Conservation (phyloP, 2,113 vertebrate genomes). For the Arothron firmamentum region DNA sequence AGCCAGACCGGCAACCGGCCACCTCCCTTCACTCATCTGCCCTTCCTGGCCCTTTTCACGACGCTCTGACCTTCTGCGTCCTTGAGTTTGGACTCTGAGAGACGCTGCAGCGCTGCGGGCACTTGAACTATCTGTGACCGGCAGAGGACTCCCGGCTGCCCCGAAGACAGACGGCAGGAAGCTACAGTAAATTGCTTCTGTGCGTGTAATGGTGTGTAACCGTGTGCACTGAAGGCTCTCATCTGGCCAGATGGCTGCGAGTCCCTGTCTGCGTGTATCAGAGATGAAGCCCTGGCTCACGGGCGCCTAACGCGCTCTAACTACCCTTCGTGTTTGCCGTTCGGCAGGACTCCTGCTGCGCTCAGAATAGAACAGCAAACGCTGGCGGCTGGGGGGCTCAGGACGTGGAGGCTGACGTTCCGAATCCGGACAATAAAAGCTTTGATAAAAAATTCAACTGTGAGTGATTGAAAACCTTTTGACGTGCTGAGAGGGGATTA, state of each 20-base stretch:
- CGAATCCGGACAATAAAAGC: slow-evolving; percentile 10
- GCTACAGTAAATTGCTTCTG: slow-evolving; percentile 10
- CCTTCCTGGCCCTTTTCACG: slow-evolving; percentile 4
- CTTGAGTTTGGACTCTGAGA: slow-evolving; percentile 33
- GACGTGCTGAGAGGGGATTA: slow-evolving; percentile 10
- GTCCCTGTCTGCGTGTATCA: slow-evolving; percentile 46
- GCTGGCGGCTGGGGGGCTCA: neutral
- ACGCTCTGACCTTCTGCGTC: slow-evolving; percentile 24
- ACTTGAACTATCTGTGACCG: slow-evolving; percentile 60
- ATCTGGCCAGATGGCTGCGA: slow-evolving; percentile 59
- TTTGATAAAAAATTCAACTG: slow-evolving; percentile 2
- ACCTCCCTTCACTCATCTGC: neutral
- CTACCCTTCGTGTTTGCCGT: slow-evolving; percentile 18
- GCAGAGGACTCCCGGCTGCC: slow-evolving; percentile 46
- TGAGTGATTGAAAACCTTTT: slow-evolving; percentile 18
- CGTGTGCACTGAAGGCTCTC: slow-evolving; percentile 29
- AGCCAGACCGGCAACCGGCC: too few species aligned
- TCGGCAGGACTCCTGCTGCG: slow-evolving; percentile 4
- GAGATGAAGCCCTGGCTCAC: slow-evolving; percentile 51
- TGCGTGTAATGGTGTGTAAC: neutral
- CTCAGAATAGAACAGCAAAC: slow-evolving; percentile 8
- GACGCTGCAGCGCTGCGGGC: slow-evolving; percentile 33
- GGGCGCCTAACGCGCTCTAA: slow-evolving; percentile 33
- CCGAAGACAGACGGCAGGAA: slow-evolving; percentile 30
- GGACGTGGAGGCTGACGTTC: slow-evolving; percentile 4